These are phyloP conservation scores for Heliopora coerulea DNA, from an alignment of 92 coral and sea anemone genomes.

Conservation along the genomic window DNA sequence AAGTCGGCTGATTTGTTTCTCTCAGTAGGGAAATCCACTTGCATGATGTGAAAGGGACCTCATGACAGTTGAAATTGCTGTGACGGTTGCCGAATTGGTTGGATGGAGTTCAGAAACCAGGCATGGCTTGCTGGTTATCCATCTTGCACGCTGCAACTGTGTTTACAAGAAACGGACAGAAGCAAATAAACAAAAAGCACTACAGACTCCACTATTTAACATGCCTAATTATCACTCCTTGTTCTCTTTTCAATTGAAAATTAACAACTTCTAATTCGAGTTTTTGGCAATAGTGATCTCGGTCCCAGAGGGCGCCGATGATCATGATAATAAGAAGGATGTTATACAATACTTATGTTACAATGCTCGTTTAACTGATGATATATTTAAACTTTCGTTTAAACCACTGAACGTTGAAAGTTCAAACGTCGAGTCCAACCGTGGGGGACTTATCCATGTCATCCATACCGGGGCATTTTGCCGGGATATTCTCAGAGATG, in stretches of 20 bases:
- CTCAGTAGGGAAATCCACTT: conserved; percentile 22
- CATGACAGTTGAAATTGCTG: not conserved
- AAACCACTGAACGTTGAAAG: not conserved
- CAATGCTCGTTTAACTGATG: no score
- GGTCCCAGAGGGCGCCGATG: no score
- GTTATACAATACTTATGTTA: no score
- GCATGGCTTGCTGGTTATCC: not conserved
- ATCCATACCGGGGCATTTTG: no score
- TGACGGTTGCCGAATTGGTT: not conserved
- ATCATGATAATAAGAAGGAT: no score
- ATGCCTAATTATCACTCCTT: conserved; percentile 9
- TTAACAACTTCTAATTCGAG: not conserved
- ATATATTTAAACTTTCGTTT: not conserved
- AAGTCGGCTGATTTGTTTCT: not conserved
- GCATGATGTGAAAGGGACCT: not conserved
- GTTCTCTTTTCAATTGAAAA: conserved; percentile 17
- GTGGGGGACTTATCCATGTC: not conserved
- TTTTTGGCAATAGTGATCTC: not conserved
- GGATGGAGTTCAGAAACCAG: not conserved
- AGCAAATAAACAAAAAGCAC: conserved; percentile 19
- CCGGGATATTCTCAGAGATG: no score
- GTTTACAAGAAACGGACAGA: not conserved
- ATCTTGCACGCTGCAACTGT: not conserved
- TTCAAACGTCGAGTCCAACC: not conserved
- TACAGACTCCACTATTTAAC: conserved; percentile 8